These are phyloP conservation scores for Scomber colias DNA, from an alignment of 2,113 vertebrate genomes.

Conservation along the genomic window DNA sequence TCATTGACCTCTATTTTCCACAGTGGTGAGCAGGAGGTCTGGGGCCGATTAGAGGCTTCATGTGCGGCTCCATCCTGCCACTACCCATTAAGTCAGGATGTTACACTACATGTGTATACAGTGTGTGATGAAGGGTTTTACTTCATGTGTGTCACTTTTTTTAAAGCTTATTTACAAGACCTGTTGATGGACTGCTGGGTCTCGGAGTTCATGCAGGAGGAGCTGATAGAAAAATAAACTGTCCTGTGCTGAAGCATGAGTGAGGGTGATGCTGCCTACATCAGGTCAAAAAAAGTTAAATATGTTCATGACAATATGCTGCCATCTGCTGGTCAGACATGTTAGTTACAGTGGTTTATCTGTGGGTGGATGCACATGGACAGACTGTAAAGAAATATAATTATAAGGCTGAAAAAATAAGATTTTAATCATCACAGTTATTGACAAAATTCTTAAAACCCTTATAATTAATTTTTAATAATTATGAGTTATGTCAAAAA, in stretches of 20 bases:
- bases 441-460: no score
- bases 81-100: slow-evolving; percentile 49
- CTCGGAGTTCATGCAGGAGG: background rate
- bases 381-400: no score
- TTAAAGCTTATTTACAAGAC: slow-evolving; percentile 1
- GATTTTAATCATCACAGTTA: no score
- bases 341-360: background rate
- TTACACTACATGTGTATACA: background rate
- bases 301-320: slow-evolving; percentile 14
- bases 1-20: slow-evolving; percentile 73
- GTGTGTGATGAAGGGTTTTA: background rate
- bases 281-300: background rate
- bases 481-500: no score
- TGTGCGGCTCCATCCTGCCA: slow-evolving; percentile 64
- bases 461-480: no score
- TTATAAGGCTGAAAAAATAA: no score
- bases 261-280: background rate
- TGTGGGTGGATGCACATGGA: background rate
- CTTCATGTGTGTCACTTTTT: background rate
- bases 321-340: slow-evolving; percentile 60
- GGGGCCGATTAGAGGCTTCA: slow-evolving; percentile 70
- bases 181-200: background rate
- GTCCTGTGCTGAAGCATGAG: no score
- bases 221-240: background rate
- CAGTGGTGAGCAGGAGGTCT: slow-evolving; percentile 65